Evolutionary conservation across 1,140 invertebrate species (phyloP), one percentile per base, ranked within the genome.

Genomic region (Drosophila sproati): DNA sequence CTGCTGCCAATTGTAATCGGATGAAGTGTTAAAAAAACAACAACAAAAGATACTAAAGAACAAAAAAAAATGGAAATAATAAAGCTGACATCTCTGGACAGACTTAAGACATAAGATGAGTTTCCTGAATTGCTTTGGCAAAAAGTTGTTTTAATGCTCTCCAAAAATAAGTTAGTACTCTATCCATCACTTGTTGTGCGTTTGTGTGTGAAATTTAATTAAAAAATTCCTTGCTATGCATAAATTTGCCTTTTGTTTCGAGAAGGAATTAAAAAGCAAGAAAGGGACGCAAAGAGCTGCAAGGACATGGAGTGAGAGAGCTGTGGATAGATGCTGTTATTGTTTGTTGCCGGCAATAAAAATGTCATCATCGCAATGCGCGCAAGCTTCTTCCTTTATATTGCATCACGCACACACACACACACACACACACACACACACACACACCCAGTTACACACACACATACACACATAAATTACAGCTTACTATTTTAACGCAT

Each of bases 221-320:
- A 88, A 89, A 87, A 89, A 88, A 89, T 89, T 80, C 77, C 74
- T 83, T 71, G 77, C 77, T 88, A 72, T 88, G 83, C 83, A 88
- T 88, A 88, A 88, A 88, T 88, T 88, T 88, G 73, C 56, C 86
- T 85, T 88, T 85, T 80, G 80, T 88, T 85, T 82, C 47, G 37
- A 29, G 48, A 10, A 43, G 55, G 4, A 20, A 3, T 10, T 8
- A 56, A 32, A 10, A n/a, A 47, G 48, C 10, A 7, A 35, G 51
- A 3, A 6, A 45, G 7, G 28, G 39, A 54, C 28, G 3, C 4
- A 37, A n/a, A 50, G 37, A 28, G 1, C 28, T n/a, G 35, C 12
- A 56, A 35, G 59, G 48, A 41, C 35, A 47, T n/a, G 6, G 55
- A 20, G 28, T 28, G 56, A 55, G 7, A 29, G 5, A 57, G 60